Percentiles rank a stretch among this genome's conserved stretches.
Evolutionary conservation across 2,888 invertebrate genomes (phyloP).

Genomic region (Coleophora deauratella): DNA sequence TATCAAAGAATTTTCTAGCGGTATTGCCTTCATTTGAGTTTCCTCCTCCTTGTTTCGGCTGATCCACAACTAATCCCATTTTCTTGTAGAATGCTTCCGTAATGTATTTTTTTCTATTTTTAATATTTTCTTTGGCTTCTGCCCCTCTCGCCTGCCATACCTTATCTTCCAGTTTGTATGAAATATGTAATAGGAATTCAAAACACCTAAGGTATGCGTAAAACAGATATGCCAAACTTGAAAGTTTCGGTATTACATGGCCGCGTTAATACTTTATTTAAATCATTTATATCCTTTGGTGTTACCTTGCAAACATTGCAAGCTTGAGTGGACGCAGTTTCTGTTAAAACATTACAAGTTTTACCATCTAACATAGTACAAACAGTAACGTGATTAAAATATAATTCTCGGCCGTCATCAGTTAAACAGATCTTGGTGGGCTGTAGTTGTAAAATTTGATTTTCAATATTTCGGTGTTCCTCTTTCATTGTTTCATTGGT

Average conservation of each 20-base stretch:
- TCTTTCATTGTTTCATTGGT: slow-evolving; percentile 7
- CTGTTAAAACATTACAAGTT: slow-evolving; percentile 11
- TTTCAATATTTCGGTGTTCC: slow-evolving; percentile 5
- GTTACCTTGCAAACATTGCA: slow-evolving; percentile 15
- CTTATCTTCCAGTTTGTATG: slow-evolving; percentile 24
- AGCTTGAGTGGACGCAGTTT: slow-evolving; percentile 11
- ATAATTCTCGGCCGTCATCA: slow-evolving; percentile 5
- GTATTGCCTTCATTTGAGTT: slow-evolving; percentile 17
- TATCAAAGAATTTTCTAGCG: slow-evolving; percentile 13
- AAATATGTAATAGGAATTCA: slow-evolving; percentile 26
- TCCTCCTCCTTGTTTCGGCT: slow-evolving; percentile 18
- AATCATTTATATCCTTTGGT: slow-evolving; percentile 11
- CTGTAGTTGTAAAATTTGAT: slow-evolving; percentile 1
- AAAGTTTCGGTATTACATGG: not conserved
- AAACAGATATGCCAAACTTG: slow-evolving; percentile 10
- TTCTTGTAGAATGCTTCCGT: slow-evolving; percentile 13
- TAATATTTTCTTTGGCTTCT: slow-evolving; percentile 16
- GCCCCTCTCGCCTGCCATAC: slow-evolving; percentile 28
- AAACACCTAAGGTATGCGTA: slow-evolving; percentile 20
- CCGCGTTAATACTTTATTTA: slow-evolving; percentile 8
- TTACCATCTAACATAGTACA: slow-evolving; percentile 15
- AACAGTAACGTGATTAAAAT: slow-evolving; percentile 6
- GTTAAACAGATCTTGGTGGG: slow-evolving; percentile 3
- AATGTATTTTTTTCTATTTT: slow-evolving; percentile 15
- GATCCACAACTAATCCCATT: slow-evolving; percentile 18